Evolutionary conservation across 64 coral and sea anemone genomes (phyloP).

Genomic region (Dendrophyllia cribrosa): DNA sequence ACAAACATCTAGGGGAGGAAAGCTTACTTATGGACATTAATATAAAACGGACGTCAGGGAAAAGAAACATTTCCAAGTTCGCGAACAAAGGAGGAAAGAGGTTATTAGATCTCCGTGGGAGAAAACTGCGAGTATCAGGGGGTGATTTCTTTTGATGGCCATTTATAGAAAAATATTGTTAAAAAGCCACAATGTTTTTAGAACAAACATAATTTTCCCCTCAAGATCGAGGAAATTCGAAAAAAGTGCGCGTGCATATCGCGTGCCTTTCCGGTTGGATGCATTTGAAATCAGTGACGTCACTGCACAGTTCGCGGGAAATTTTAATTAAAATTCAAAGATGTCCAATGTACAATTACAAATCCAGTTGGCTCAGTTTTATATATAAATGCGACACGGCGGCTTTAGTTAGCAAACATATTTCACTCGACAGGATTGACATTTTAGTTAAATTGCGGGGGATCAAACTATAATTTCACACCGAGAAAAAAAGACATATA

Average conservation of each 20-base stretch:
- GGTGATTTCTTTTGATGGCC: not conserved
- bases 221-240: not conserved
- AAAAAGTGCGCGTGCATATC: not conserved
- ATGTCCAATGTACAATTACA: not conserved
- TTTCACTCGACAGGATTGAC: not conserved
- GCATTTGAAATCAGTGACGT: conserved; percentile 26
- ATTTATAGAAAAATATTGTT: not conserved
- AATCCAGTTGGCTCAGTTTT: not conserved
- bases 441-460: not conserved
- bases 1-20: conserved; percentile 2
- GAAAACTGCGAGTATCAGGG: not conserved
- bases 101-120: conserved; percentile 27
- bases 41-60: conserved; percentile 8
- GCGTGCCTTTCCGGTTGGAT: conserved; percentile 13
- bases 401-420: not conserved
- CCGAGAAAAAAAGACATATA: not conserved
- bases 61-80: not conserved
- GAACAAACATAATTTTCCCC: not conserved
- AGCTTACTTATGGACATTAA: not conserved
- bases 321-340: conserved; percentile 36
- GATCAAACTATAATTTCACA: not conserved
- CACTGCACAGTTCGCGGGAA: not conserved
- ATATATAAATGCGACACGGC: not conserved
- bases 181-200: not conserved
- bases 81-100: not conserved